Base-by-base conservation (phyloP, 2,888 invertebrate genomes). In the Antheraea yamamai region DNA sequence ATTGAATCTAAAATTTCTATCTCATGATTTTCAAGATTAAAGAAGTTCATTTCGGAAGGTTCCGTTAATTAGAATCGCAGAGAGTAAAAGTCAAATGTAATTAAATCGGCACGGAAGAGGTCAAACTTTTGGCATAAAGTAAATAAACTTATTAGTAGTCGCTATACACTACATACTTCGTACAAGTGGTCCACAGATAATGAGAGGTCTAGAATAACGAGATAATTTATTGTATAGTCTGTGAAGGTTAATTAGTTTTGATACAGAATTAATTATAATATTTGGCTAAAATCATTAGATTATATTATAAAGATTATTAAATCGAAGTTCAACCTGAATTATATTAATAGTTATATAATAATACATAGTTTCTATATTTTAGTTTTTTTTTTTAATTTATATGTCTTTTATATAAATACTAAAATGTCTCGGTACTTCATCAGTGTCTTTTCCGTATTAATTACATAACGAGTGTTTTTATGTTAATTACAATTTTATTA, bases 1-100 rank as follows among this genome's bases (percentile, higher is more conserved):
- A 88, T 88, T 89, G 87, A 89, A 89, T 87, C 82, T 81, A 79
- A 81, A 82, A 81, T 87, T 88, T 86, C 87, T 81, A 83, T 85
- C 86, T 87, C 85, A 85, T 72, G 85, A 89, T 89, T 88, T 87
- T 84, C 78, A 84, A 83, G 84, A 88, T 85, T 85, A 85, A 84
- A 80, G 82, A 81, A 82, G 83, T 85, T 84, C 76, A 83, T 84
- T 88, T 79, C 80, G 79, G 77, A 83, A 86, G 76, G 84, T 82
- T 78, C 80, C 79, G 79, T 83, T 87, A 86, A 86, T 87, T 85
- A 86, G 81, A 84, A 78, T 79, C 77, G 78, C 77, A 76, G 78
- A 77, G 75, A 66, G 77, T 79, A 83, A 82, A 82, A 81, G 83
- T 80, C 81, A 79, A 75, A 78, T 82, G 81, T 78, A 83, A 83